phyloP scores from a whole-genome alignment of 2,888 invertebrate genomes.

The Heliothis peltigera region DNA sequence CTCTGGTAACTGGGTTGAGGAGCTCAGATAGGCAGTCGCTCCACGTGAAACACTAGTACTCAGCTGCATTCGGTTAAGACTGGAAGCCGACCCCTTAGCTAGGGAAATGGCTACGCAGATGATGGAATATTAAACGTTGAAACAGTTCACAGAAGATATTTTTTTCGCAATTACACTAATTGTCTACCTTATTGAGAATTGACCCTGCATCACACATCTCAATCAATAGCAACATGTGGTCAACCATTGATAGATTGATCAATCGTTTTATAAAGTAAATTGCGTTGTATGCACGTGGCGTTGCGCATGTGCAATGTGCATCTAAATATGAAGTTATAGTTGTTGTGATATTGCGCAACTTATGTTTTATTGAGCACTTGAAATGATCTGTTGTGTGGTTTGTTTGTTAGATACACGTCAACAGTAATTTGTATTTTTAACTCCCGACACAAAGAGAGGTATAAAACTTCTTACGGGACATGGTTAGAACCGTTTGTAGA shows the following conservation, averaged over 20 bases:
- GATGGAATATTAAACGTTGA: too few relatives aligned
- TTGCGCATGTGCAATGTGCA: conserved; percentile 20
- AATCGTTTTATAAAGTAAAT: conserved; percentile 4
- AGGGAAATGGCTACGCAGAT: too few relatives aligned
- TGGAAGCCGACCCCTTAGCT: too few relatives aligned
- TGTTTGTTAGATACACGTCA: conserved; percentile 8
- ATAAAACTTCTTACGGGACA: too few relatives aligned
- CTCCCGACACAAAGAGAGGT: too few relatives aligned
- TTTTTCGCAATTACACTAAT: too few relatives aligned
- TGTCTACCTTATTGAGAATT: neutral
- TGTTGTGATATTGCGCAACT: conserved; percentile 43
- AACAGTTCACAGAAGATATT: too few relatives aligned
- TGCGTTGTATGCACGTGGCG: conserved; percentile 24
- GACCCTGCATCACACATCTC: neutral
- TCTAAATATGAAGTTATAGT: conserved; percentile 38
- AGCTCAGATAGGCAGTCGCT: too few relatives aligned
- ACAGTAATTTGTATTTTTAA: conserved; percentile 4
- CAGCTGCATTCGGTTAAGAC: too few relatives aligned
- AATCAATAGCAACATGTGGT: neutral
- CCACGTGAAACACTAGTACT: too few relatives aligned
- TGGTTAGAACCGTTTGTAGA: too few relatives aligned
- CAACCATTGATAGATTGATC: conserved; percentile 11
- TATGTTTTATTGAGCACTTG: neutral
- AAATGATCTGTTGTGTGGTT: conserved; percentile 14
- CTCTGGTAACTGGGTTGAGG: too few relatives aligned